Percentiles rank a stretch among this genome's conserved stretches.
These are phyloP conservation scores for Limnephilus rhombicus DNA, from an alignment of 2,888 invertebrate genomes.

Conservation along the genomic window DNA sequence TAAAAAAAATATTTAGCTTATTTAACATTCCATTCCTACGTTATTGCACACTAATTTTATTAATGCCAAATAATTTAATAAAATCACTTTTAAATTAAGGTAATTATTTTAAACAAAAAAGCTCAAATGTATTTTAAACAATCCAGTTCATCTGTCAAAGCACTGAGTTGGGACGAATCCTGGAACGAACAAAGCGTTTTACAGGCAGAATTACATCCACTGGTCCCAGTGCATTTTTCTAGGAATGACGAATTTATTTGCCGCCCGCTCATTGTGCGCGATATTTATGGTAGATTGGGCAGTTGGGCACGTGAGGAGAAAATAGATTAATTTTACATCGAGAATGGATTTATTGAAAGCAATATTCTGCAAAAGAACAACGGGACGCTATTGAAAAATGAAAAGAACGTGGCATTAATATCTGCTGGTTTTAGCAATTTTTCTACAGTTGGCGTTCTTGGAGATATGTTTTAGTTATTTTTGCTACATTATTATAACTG, in stretches of 20 bases:
- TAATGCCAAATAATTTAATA: too few species aligned
- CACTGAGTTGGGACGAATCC: too few species aligned
- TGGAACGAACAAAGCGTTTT: neutral
- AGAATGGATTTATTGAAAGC: slow-evolving; percentile 38
- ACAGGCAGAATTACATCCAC: neutral
- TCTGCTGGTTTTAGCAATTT: neutral
- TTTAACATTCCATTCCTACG: too few species aligned
- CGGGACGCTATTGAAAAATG: neutral
- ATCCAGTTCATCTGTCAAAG: too few species aligned
- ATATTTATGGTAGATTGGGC: slow-evolving; percentile 42
- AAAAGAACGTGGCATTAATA: neutral
- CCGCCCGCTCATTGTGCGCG: slow-evolving; percentile 36
- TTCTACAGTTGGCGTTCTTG: neutral
- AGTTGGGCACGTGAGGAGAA: slow-evolving; percentile 28
- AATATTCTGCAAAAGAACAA: slow-evolving; percentile 9
- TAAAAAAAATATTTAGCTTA: too few species aligned
- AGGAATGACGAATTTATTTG: slow-evolving; percentile 53
- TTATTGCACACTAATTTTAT: too few species aligned
- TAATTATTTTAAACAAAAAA: too few species aligned
- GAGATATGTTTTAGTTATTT: neutral
- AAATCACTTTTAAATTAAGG: too few species aligned
- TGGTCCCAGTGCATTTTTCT: neutral
- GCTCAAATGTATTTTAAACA: too few species aligned
- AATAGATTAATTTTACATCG: slow-evolving; percentile 38
- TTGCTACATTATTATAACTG: neutral